Evolutionary conservation across 2,888 invertebrate genomes (phyloP).

Genomic region (Tipula unca): DNA sequence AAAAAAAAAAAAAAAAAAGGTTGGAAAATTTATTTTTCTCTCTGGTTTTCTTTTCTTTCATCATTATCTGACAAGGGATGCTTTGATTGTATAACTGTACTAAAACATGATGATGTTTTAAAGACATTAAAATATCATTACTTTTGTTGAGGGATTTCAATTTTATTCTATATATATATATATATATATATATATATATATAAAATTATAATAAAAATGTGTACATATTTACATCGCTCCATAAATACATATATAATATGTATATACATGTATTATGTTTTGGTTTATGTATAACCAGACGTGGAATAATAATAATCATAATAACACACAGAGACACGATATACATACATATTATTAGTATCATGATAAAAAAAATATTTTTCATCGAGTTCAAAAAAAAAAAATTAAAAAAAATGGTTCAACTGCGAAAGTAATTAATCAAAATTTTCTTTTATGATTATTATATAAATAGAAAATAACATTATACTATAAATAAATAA

Average conservation of each 20-base stretch:
- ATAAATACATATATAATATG: neutral
- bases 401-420: neutral
- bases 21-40: neutral
- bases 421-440: neutral
- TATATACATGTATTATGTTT: neutral
- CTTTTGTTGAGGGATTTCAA: slow-evolving; percentile 1
- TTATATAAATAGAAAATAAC: neutral
- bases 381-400: neutral
- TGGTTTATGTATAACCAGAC: neutral
- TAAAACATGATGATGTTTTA: slow-evolving; percentile 14
- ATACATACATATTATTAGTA: neutral
- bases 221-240: neutral
- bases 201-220: neutral
- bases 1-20: neutral
- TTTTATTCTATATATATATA: neutral
- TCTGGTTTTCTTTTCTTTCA: neutral
- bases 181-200: too few species aligned
- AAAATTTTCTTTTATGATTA: neutral
- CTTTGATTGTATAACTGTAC: neutral
- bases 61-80: slow-evolving; percentile 14
- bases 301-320: neutral
- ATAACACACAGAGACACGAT: neutral
- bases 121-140: slow-evolving; percentile 19
- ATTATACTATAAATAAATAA: neutral
- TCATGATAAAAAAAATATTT: neutral